Evolutionary conservation across 1,140 invertebrate species (phyloP), one percentile per base, ranked within the genome.

Genomic region (Pantala flavescens): DNA sequence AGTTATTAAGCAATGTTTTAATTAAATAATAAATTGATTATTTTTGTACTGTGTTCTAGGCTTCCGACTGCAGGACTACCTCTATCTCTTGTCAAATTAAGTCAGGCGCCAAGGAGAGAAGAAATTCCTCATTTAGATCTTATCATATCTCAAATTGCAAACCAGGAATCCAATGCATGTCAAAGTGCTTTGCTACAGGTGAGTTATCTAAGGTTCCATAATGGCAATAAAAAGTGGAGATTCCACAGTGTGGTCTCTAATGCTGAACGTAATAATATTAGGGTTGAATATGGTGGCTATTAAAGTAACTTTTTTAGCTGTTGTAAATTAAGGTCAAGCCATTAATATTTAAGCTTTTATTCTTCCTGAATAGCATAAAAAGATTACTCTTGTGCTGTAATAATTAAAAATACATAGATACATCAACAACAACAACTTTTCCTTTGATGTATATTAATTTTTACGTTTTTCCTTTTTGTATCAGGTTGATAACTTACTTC

Each of bases 401-500:
- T n/a, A n/a, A n/a, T n/a, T n/a, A n/a, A n/a, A n/a, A n/a, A n/a
- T n/a, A n/a, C n/a, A n/a, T n/a, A n/a, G n/a, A n/a, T n/a, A n/a
- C n/a, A n/a, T n/a, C n/a, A n/a, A n/a, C n/a, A n/a, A n/a, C n/a
- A n/a, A n/a, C n/a, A n/a, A n/a, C n/a, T n/a, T n/a, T n/a, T n/a
- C n/a, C n/a, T 36, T 36, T 63, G 49, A 19, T 63, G 3, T 63
- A 63, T 63, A 7, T 63, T 7, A 63, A 63, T 5, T 63, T 7
- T 63, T 9, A 36, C 9, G 28, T 36, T 36, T n/a, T 63, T n/a
- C 71, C 23, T 72, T 28, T 72, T 63, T 63, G 49, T 63, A 80
- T 74, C 79, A 82, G 81, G 78, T 80, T 82, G 83, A 72, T 84
- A 63, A 63, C n/a, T 12, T 86, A 74, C 80, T 89, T 12, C 83